Evolutionary conservation across 92 coral and sea anemone species (phyloP).

Genomic region (Blastomussa wellsi): DNA sequence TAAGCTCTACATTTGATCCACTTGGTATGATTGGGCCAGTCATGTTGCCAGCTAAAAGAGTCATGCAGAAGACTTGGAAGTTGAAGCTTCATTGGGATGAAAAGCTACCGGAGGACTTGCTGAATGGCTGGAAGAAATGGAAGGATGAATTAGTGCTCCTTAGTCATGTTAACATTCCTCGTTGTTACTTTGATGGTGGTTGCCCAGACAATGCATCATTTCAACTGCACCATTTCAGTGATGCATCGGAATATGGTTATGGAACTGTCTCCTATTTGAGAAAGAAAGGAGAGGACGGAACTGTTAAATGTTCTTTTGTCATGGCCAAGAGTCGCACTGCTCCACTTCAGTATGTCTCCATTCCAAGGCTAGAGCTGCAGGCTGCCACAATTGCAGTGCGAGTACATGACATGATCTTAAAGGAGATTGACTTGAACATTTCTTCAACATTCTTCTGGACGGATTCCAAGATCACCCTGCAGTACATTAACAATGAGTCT

Average conservation of each 20-base stretch:
- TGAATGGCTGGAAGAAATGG: conserved; percentile 54
- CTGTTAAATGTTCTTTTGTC: conserved; percentile 43
- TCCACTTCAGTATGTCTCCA: conserved; percentile 60
- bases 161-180: conserved; percentile 46
- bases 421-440: conserved; percentile 46
- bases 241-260: conserved; percentile 66
- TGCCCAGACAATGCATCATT: conserved; percentile 21
- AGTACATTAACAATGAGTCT: conserved; percentile 51
- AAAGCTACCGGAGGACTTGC: conserved; percentile 42
- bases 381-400: conserved; percentile 65
- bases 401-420: conserved; percentile 43
- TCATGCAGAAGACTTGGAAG: conserved; percentile 68
- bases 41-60: too few species aligned
- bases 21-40: conserved; percentile 49
- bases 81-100: conserved; percentile 61
- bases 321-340: conserved; percentile 66
- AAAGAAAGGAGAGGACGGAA: conserved; percentile 39
- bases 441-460: conserved; percentile 55
- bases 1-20: conserved; percentile 63
- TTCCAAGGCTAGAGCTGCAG: conserved; percentile 59
- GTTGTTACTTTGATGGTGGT: conserved; percentile 49
- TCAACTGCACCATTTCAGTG: conserved; percentile 64
- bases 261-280: too few species aligned
- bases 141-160: conserved; percentile 47
- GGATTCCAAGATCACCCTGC: conserved; percentile 48